Evolutionary conservation across 2,888 invertebrate species (phyloP), one percentile per base, ranked within the genome.

Genomic region (Athrips mouffetella): DNA sequence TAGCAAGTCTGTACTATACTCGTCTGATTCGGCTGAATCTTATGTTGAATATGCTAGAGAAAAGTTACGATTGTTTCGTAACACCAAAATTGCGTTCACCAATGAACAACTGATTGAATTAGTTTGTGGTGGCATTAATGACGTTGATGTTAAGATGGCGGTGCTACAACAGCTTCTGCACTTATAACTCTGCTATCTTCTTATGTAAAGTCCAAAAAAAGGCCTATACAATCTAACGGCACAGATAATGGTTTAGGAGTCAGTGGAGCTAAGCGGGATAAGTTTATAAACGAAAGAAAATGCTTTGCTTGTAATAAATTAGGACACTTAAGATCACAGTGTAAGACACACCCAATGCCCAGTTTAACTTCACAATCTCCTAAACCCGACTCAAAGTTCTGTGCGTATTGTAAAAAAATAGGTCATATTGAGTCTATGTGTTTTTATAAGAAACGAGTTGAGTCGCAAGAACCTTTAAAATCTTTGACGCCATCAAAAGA

Each of bases 1-100:
- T 1, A 42, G 31, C 7, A 58, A 55, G 11, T 55, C 58, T 1
- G 50, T 58, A 3, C 15, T 31, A 4, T 53, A 52, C 11, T 31
- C 50, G 1, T 56, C 58, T 6, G 54, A 54, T 8, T 11, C 33
- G 4, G 42, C 55, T 1, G 54, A 55, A 18, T 37, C 16, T 2
- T 37, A 37, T 20, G 1, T 50, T 30, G 55, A 59, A 49, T 53
- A 57, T 41, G 58, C 50, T 1, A 50, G 54, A 11, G 54, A 58
- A n/a, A 58, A 58, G 37, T 4, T 58, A 10, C 41, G 54, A 30
- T 23, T 56, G n/a, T 30, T 54, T 18, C 37, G 42, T 7, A 46
- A 25, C 29, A 57, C 57, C n/a, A 58, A 55, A 25, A 47, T 58
- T 6, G 20, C 42, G 4, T 52, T 55, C 37, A 45, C 51, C 2